A percentile compares a stretch with the other conserved stretches of the same genome.
phyloP scores from a whole-genome alignment of 1,140 invertebrate species.

The Halyomorpha halys region DNA sequence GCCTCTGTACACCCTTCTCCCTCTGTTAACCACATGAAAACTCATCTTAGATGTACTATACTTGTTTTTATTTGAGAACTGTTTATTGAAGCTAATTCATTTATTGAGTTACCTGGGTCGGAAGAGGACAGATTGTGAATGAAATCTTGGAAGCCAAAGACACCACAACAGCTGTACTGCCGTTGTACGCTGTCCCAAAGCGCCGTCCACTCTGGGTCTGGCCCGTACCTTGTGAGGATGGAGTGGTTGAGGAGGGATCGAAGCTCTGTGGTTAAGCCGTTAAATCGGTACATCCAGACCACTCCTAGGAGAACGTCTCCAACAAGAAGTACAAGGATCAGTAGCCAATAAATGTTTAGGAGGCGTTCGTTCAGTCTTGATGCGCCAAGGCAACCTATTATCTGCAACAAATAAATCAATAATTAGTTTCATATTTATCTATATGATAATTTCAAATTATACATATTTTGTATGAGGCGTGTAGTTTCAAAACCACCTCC shows the following conservation, averaged over 20 bases:
- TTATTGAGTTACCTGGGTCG: slow-evolving; percentile 11
- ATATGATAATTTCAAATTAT: no score
- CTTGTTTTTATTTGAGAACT: no score
- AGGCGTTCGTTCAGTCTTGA: slow-evolving; percentile 65
- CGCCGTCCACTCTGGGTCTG: slow-evolving; percentile 57
- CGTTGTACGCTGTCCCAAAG: slow-evolving; percentile 71
- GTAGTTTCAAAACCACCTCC: no score
- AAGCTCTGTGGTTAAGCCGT: slow-evolving; percentile 59
- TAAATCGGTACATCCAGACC: slow-evolving; percentile 77
- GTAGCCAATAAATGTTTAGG: slow-evolving; percentile 74
- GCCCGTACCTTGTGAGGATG: slow-evolving; percentile 44
- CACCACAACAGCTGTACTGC: slow-evolving; percentile 68
- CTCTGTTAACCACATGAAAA: no score
- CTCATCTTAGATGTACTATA: no score
- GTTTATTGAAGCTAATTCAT: no score
- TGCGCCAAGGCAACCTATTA: slow-evolving; percentile 67
- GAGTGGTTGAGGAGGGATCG: slow-evolving; percentile 50
- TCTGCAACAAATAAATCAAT: slow-evolving; percentile 32
- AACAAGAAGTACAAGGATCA: slow-evolving; percentile 64
- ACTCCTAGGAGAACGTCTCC: slow-evolving; percentile 74
- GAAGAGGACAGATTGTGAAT: slow-evolving; percentile 25
- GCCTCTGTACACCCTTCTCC: no score
- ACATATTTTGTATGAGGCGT: no score
- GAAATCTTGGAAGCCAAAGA: slow-evolving; percentile 57
- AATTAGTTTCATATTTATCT: no score